Base-by-base conservation (phyloP, 2,888 invertebrate species). In the Euclidia mi region DNA sequence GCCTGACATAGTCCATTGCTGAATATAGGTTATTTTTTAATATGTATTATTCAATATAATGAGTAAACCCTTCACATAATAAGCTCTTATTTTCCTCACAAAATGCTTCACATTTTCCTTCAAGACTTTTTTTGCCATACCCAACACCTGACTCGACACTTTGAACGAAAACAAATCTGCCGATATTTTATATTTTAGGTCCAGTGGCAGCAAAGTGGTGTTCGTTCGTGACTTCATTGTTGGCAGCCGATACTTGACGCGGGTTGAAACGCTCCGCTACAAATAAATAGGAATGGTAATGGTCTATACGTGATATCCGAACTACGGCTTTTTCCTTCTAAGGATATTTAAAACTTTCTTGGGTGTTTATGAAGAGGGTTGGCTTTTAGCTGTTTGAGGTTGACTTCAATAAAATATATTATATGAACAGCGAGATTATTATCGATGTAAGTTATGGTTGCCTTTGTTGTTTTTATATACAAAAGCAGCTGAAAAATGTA, bases 181-280 rank as follows among this genome's bases (percentile, higher is more conserved):
- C 47, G 25, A 64, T 56, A 58, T 65, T 65, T 61, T 62, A 61
- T 65, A 67, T 59, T 61, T 65, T 60, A 67, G 53, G 65, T 63
- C 63, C 60, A 46, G 37, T 56, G 35, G 57, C 61, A 47, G 73
- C 74, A 78, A 82, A 85, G 80, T 81, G 81, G 78, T 67, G 57
- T 65, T 49, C 66, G 76, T 76, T 73, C 87, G 85, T 86, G 87
- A 84, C 85, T 84, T 71, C 79, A 84, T 87, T 85, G 84, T 81
- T 71, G 70, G 61, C 52, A 59, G 50, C 56, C 73, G 63, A 71
- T 73, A 70, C 79, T 78, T 76, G 78, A 79, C 58, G 70, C 56
- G 71, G 79, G 80, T 72, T 61, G 49, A 53, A 76, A 66, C 57
- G 78, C 62, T 58, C 73, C 64, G 61, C 71, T 66, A 68, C 77